A percentile compares a stretch with the other conserved stretches of the same genome.
phyloP scores from a whole-genome alignment of 1,140 invertebrate species.

The Heliconius hermathena region DNA sequence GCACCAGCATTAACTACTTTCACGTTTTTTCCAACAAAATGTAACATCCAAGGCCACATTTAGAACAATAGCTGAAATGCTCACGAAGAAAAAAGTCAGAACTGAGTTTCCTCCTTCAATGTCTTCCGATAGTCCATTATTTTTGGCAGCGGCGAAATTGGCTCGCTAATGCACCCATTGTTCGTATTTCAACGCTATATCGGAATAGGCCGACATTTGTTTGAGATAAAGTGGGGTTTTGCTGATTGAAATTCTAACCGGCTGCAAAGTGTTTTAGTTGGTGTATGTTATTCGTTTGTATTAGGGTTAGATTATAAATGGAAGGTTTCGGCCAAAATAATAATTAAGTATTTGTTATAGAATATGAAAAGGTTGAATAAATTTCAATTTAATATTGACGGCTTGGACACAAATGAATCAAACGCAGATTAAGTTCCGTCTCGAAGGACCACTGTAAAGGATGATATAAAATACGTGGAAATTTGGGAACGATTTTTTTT shows the following conservation, averaged over 20 bases:
- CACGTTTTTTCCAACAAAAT: conserved; percentile 1
- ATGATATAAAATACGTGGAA: too few species aligned
- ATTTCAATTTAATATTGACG: too few species aligned
- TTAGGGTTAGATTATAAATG: background rate
- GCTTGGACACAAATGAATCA: too few species aligned
- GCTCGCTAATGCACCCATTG: conserved; percentile 46
- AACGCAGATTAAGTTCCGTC: too few species aligned
- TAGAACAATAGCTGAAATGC: conserved; percentile 1
- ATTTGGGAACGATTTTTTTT: too few species aligned
- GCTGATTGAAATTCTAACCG: conserved; percentile 17
- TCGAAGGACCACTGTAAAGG: too few species aligned
- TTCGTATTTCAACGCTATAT: conserved; percentile 41
- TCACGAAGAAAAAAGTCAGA: conserved; percentile 12
- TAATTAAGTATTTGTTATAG: too few species aligned
- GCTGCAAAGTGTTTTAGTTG: conserved; percentile 4
- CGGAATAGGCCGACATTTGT: conserved; percentile 36
- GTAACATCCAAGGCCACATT: conserved; percentile 5
- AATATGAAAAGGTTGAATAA: too few species aligned
- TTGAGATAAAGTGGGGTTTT: conserved; percentile 38
- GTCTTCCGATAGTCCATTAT: conserved; percentile 45
- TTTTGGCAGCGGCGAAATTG: conserved; percentile 44
- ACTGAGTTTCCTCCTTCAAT: conserved; percentile 30
- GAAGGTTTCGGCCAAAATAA: background rate
- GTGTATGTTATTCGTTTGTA: background rate
- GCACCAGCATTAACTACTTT: background rate